Base-by-base conservation (phyloP, 1,140 invertebrate genomes). In the Zophobas atratus region DNA sequence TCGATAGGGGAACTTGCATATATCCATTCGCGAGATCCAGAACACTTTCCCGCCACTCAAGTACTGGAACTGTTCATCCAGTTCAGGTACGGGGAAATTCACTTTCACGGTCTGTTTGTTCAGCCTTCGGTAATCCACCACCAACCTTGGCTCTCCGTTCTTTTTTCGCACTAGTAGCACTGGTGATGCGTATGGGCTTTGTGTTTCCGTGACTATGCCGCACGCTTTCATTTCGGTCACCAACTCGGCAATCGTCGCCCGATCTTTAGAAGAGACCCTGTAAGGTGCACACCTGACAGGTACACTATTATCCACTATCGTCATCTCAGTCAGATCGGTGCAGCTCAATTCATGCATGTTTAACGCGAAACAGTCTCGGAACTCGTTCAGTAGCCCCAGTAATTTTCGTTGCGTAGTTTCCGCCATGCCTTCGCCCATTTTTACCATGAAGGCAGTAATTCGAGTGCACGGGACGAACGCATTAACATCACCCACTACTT, bases 31-130 rank as follows among this genome's bases (percentile, higher is more conserved):
- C 43, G 32, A 77, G 70, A 71, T 77, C 75, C 36, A 77, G 36
- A 2, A 39, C 75, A 36, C 20, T 20, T 20, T 35, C 75, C 75
- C 33, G 49, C 20, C 32, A 77, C 39, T n/a, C 20, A 20, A 20
- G 20, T 38, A 49, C 6, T 71, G 35, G 32, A 77, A 77, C 34
- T 77, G 75, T 71, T 77, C 75, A 33, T 77, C 75, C 4, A 77
- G 6, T 20, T 20, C 43, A 32, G 57, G 75, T 35, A 71, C 1
- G 5, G 75, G 57, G 6, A 43, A 76, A 70, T 39, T 70, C 20
- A 51, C 51, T 35, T 63, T 41, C 34, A 43, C 20, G 6, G 75
- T 70, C 35, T 76, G 75, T 20, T 2, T 6, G 51, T 67, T 76
- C 41, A 77, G 36, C 43, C 53, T 70, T n/a, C 75, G 6, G 53